Evolutionary conservation across 2,113 vertebrate species (phyloP).

Genomic region (Myotis yumanensis): DNA sequence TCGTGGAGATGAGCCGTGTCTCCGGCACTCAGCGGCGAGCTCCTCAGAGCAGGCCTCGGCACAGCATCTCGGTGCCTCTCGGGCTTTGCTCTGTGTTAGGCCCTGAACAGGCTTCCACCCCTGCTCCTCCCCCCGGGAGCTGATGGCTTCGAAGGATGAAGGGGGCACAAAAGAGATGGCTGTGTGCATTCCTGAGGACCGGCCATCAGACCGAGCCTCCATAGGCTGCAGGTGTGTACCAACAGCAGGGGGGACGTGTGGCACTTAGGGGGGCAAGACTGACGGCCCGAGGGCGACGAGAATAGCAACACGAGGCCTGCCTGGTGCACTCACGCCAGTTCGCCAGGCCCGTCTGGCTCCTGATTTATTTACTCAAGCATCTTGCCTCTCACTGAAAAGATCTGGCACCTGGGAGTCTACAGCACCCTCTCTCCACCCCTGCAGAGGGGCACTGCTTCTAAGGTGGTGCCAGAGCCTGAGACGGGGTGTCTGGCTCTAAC

Average conservation of each 20-base stretch:
- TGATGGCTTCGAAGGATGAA: not conserved
- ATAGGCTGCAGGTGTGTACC: not conserved
- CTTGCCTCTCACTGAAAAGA: not conserved
- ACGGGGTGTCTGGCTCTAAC: not conserved
- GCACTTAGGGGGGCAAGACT: not conserved
- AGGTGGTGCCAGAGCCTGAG: not conserved
- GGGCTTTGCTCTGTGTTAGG: not conserved
- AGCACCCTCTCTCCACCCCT: not conserved
- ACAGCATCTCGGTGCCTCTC: not conserved
- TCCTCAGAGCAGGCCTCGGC: not conserved
- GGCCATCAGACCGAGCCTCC: not conserved
- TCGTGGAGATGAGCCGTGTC: not conserved
- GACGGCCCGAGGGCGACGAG: not conserved
- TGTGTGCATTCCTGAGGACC: not conserved
- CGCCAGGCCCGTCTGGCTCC: not conserved
- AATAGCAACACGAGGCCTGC: not conserved
- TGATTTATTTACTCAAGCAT: not conserved
- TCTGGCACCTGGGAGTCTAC: not conserved
- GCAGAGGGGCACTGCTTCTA: not conserved
- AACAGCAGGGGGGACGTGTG: not conserved
- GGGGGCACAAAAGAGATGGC: not conserved
- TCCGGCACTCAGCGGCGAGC: not conserved
- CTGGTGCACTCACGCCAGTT: not conserved
- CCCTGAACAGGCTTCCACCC: not conserved
- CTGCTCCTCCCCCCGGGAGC: not conserved